These are phyloP conservation scores for Hyperoplus lanceolatus DNA, from an alignment of 2,797 vertebrate species.

Conservation along the genomic window DNA sequence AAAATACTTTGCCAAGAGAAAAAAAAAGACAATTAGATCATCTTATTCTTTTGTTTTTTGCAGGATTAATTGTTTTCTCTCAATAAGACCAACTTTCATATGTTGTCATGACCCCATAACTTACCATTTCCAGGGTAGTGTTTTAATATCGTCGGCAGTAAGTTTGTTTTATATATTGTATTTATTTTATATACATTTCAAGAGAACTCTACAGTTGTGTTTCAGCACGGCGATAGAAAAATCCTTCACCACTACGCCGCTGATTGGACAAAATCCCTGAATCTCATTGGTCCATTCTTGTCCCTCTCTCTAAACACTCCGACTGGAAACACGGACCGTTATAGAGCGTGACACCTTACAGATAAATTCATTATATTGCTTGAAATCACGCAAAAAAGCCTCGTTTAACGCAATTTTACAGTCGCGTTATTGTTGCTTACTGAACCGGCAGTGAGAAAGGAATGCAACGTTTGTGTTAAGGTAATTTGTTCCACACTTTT, in stretches of 20 bases:
- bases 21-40: no score
- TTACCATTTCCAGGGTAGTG: no score
- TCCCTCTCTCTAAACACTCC: slow-evolving; percentile 51
- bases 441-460: background rate
- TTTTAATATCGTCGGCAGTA: no score
- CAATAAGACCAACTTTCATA: no score
- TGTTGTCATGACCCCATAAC: no score
- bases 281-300: slow-evolving; percentile 57
- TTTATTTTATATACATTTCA: no score
- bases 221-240: background rate
- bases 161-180: no score
- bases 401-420: accelerated
- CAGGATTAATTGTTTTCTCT: no score
- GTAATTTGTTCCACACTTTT: slow-evolving; percentile 18
- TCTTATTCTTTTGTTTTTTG: no score
- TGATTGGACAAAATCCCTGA: slow-evolving; percentile 38
- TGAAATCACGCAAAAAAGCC: accelerated
- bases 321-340: slow-evolving; percentile 58
- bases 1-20: no score
- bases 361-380: background rate
- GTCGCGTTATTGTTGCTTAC: accelerated
- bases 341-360: background rate
- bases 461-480: background rate
- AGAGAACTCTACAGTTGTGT: background rate
- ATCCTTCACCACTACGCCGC: background rate